These are phyloP conservation scores for Pandemis heparana DNA, from an alignment of 2,888 invertebrate genomes.

Conservation along the genomic window DNA sequence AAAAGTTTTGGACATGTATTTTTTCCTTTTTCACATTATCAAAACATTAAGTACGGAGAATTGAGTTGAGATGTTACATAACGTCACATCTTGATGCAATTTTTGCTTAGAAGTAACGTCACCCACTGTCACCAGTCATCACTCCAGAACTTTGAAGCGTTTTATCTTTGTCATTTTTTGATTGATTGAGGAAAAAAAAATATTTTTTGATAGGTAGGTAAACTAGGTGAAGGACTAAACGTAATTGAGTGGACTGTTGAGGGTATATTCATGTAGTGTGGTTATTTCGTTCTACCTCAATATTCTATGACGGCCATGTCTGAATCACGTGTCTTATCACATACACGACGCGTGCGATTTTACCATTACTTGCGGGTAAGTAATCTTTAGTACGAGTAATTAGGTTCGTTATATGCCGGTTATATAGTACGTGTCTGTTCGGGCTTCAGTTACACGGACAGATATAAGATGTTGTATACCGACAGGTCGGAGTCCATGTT, in stretches of 20 bases:
- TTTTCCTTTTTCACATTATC: too few species aligned
- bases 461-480: background rate
- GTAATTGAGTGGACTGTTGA: background rate
- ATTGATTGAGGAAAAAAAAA: too few species aligned
- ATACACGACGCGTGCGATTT: conserved; percentile 60
- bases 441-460: conserved; percentile 28
- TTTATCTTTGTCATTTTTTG: too few species aligned
- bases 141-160: too few species aligned
- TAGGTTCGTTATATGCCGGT: conserved; percentile 18
- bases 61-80: too few species aligned
- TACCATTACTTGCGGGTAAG: conserved; percentile 24
- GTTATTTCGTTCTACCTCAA: conserved; percentile 46
- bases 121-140: too few species aligned
- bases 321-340: conserved; percentile 65
- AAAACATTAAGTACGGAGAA: too few species aligned
- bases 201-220: too few species aligned
- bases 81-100: too few species aligned
- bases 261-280: conserved; percentile 19
- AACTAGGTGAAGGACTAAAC: too few species aligned
- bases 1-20: too few species aligned
- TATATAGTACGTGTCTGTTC: conserved; percentile 3
- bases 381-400: conserved; percentile 34
- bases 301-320: conserved; percentile 54
- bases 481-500: conserved; percentile 8
- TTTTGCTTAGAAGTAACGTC: too few species aligned